Evolutionary conservation across 2,797 vertebrate genomes (phyloP), one percentile per base, ranked within the genome.

Genomic region (Falco columbarius): DNA sequence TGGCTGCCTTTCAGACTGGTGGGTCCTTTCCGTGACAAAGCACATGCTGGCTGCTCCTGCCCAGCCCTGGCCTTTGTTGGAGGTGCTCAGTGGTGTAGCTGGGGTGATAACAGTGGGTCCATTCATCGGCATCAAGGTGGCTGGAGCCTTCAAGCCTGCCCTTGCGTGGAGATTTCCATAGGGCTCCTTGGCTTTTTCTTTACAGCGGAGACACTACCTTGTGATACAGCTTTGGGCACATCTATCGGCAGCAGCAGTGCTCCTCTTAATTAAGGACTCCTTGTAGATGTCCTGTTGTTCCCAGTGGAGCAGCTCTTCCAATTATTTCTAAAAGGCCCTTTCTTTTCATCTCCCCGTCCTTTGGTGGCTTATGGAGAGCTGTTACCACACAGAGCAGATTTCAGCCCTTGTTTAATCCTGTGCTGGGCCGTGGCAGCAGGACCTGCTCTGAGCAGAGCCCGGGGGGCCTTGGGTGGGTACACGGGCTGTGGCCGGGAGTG

Each of bases 311-410:
- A 86, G 80, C 74, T 91, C 83, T 79, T 94, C 89, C 88, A 97
- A 94, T 97, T 96, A 97, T 96, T 90, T 82, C 92, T 75, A 34
- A 90, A 88, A 94, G 46, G 68, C 58, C 58, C 5, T 65, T 84
- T 83, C 61, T 49, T 62, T 70, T 95, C 72, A 89, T 89, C 88
- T 75, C 42, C 24, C 34, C 1, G 20, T 32, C 65, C 84, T 84
- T 23, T 23, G 56, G 49, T 84, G 81, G 18, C 49, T 82, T 80
- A n/a, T 22, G 34, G 62, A 61, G 95, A 46, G 90, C 74, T 81
- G 66, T 83, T 82, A 66, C 74, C 68, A 77, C 79, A 75, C 56
- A 9, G 82, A 90, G 76, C 58, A 86, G 59, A 68, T 81, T 86
- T 59, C 82, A 92, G 56, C 44, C 23, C 10, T 3, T 36, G 9